phyloP scores from a whole-genome alignment of 2,888 invertebrate species.

The Pammene fasciana region DNA sequence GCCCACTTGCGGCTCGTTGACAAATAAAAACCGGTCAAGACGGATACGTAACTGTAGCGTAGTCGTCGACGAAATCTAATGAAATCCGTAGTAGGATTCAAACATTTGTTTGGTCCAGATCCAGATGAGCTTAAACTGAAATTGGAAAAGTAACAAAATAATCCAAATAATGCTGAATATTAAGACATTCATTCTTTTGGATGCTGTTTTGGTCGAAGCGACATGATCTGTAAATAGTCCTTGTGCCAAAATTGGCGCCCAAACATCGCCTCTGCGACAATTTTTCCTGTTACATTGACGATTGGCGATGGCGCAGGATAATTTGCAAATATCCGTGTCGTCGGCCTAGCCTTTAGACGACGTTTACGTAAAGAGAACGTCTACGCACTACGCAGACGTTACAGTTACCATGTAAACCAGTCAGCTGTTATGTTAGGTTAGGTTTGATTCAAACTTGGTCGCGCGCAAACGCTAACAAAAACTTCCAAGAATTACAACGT shows the following conservation, averaged over 20 bases:
- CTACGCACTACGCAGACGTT: constrained; percentile 3
- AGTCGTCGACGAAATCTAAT: constrained; percentile 23
- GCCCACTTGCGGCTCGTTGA: constrained; percentile 50
- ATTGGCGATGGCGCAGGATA: constrained; percentile 21
- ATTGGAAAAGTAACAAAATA: background rate
- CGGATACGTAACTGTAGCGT: constrained; percentile 43
- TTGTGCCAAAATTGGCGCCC: constrained; percentile 1
- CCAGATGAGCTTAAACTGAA: background rate
- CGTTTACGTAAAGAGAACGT: constrained; percentile 18
- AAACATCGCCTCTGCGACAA: constrained; percentile 8
- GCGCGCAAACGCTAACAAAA: constrained; percentile 20
- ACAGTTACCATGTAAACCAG: constrained; percentile 20
- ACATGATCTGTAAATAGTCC: constrained; percentile 8
- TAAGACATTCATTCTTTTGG: background rate
- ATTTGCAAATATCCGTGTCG: constrained; percentile 22
- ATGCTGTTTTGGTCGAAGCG: background rate
- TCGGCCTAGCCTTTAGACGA: background rate
- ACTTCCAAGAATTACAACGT: constrained; percentile 20
- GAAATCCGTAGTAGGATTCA: constrained; percentile 3
- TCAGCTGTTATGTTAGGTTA: constrained; percentile 17
- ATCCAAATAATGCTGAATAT: background rate
- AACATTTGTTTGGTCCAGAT: background rate
- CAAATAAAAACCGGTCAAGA: constrained; percentile 46
- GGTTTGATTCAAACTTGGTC: background rate
- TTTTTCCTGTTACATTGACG: constrained; percentile 27